Evolutionary conservation across 2,113 vertebrate species (phyloP), one percentile per base, ranked within the genome.

Genomic region (Monopterus albus): DNA sequence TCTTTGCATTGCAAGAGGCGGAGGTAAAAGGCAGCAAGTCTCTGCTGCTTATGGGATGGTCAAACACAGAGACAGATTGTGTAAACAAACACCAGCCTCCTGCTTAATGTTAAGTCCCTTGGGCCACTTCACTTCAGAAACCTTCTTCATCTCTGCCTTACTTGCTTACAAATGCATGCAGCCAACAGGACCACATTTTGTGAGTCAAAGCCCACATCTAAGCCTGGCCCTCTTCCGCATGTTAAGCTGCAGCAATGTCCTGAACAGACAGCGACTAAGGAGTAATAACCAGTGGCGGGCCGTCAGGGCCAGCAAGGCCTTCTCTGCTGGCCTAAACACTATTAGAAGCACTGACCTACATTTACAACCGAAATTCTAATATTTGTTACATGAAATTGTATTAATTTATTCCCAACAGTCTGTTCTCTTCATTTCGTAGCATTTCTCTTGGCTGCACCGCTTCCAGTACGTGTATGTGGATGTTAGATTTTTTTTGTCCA

Each of bases 1-100:
- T 74, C 85, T 90, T 88, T 91, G 87, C 89, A 92, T 91, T 93
- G 90, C 90, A 90, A 87, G 85, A 72, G 49, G 53, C 59, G 79
- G 79, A 65, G 78, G 66, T 63, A 86, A 40, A 64, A 50, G 85
- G 84, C 87, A 85, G 62, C n/a, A n/a, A 71, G 75, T 67, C 78
- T 81, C 60, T 77, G 69, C 68, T 59, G 80, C 83, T 79, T 58
- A 75, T 77, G 60, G 31, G 62, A 61, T 80, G 72, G 78, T 79
- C 84, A 73, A 52, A 49, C 43, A 62, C 21, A 8, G 38, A 81
- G 75, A 77, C 75, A 71, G 60, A 35, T 59, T 87, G 79, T 87
- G 91, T 92, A 92, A 93, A 93, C 90, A 80, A 86, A 82, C 72
- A 83, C 79, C 64, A 57, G 72, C 77, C 69, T 74, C 67, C 36